A percentile compares a stretch with the other conserved stretches of the same genome.
Conservation (phyloP, 2,797 vertebrate genomes). For the Falco berigora region DNA sequence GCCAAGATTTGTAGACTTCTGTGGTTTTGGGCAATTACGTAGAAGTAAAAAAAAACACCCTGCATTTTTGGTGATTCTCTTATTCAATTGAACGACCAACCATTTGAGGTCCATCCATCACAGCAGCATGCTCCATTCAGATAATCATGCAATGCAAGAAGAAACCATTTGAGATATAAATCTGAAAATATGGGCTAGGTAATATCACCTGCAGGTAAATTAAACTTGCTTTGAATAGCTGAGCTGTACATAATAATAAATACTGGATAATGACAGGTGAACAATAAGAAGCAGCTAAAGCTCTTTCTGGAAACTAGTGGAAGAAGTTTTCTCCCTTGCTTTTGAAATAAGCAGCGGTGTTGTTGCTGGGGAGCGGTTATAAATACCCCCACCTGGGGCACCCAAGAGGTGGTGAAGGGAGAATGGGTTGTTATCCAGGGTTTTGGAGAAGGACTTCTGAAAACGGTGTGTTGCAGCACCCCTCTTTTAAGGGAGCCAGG, state of each 20-base stretch:
- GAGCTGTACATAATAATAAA: neutral
- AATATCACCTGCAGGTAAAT: neutral
- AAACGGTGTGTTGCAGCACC: accelerated
- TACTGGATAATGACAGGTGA: neutral
- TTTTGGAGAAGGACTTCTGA: accelerated
- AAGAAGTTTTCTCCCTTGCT: neutral
- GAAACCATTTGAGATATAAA: neutral
- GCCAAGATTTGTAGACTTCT: neutral
- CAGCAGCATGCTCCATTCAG: neutral
- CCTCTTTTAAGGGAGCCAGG: neutral
- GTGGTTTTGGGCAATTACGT: neutral
- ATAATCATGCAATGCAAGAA: neutral
- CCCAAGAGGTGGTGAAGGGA: too few species aligned
- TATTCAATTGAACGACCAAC: neutral
- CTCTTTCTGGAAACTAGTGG: neutral
- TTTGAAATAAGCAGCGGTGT: neutral
- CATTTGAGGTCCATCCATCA: neutral
- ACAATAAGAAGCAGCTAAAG: neutral
- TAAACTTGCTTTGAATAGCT: neutral
- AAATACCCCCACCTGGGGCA: neutral
- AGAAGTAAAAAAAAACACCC: neutral
- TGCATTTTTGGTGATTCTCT: neutral
- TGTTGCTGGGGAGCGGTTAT: neutral
- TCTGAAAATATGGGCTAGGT: neutral
- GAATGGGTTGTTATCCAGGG: accelerated